Percentiles rank a stretch among this genome's conserved stretches.
Evolutionary conservation across 2,113 vertebrate species (phyloP).

Genomic region (Mugil cephalus): DNA sequence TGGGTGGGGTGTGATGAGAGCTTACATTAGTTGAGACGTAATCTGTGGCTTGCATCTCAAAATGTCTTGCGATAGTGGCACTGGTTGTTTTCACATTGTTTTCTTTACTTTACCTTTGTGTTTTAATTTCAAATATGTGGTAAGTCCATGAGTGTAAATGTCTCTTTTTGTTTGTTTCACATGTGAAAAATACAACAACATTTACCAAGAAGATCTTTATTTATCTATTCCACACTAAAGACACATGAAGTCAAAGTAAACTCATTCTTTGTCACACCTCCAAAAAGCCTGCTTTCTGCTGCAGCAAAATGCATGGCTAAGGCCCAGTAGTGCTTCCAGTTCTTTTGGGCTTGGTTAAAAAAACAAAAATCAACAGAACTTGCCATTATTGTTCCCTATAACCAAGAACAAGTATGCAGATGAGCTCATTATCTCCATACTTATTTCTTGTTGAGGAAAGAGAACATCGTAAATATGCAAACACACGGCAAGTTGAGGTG

Average conservation of each 20-base stretch:
- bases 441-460: slow-evolving; percentile 29
- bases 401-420: slow-evolving; percentile 47
- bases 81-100: neutral
- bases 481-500: slow-evolving; percentile 29
- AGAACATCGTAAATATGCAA: slow-evolving; percentile 20
- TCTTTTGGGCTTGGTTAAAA: slow-evolving; percentile 72
- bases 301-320: slow-evolving; percentile 76
- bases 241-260: slow-evolving; percentile 16
- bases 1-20: slow-evolving; percentile 48
- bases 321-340: slow-evolving; percentile 54
- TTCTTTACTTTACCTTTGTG: neutral
- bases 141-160: slow-evolving; percentile 16
- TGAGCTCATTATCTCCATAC: slow-evolving; percentile 35
- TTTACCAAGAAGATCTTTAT: slow-evolving; percentile 8
- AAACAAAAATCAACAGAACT: slow-evolving; percentile 26
- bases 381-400: slow-evolving; percentile 26
- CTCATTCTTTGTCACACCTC: slow-evolving; percentile 26
- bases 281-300: slow-evolving; percentile 58
- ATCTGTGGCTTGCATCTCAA: slow-evolving; percentile 51
- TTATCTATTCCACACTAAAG: neutral
- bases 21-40: slow-evolving; percentile 23
- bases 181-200: neutral
- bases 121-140: slow-evolving; percentile 17
- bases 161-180: slow-evolving; percentile 14
- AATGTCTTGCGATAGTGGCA: slow-evolving; percentile 47